phyloP scores from a whole-genome alignment of 2,113 vertebrate genomes.

The Lipotes vexillifer region DNA sequence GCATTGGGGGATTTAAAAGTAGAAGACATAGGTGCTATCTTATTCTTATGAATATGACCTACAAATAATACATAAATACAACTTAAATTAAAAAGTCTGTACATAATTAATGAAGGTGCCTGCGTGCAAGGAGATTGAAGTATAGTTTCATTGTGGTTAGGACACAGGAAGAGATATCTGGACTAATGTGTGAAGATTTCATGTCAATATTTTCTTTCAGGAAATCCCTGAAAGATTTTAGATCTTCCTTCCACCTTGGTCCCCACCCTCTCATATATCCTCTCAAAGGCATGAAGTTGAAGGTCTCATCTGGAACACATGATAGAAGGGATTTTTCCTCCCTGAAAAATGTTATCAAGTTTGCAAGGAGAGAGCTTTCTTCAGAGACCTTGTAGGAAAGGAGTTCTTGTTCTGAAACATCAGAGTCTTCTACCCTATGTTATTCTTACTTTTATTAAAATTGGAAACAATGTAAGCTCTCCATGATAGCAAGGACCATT shows the following conservation, averaged over 20 bases:
- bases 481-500: not conserved
- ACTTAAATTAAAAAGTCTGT: not conserved
- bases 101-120: not conserved
- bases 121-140: not conserved
- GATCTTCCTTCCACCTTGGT: not conserved
- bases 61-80: not conserved
- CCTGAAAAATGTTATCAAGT: not conserved
- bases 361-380: not conserved
- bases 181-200: not conserved
- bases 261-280: not conserved
- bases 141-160: not conserved
- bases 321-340: not conserved
- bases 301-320: not conserved
- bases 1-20: not conserved
- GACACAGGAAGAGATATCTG: not conserved
- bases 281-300: not conserved
- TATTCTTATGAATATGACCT: not conserved
- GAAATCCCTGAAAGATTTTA: not conserved
- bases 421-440: not conserved
- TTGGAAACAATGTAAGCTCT: not conserved
- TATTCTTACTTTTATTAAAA: slow-evolving; percentile 27
- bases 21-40: not conserved
- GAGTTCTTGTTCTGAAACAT: slow-evolving; percentile 21
- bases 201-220: not conserved
- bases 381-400: not conserved